phyloP scores from a whole-genome alignment of 53 echinoderm and acorn worm species.

The Pentamera pediparva region DNA sequence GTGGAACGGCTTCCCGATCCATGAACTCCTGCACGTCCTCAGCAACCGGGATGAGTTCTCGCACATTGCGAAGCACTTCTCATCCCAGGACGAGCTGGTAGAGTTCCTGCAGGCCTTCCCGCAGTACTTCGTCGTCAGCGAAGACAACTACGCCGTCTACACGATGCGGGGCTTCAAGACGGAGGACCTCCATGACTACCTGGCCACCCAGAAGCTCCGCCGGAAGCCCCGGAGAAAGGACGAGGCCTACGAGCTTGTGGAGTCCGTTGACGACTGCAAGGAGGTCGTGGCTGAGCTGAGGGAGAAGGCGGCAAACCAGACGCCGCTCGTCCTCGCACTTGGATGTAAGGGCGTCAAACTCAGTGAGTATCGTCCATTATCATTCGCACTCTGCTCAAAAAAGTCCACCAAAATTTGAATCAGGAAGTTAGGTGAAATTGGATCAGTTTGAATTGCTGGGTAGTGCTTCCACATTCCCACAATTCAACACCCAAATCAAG shows the following conservation, averaged over 20 bases:
- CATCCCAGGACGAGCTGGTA: slow-evolving; percentile 8
- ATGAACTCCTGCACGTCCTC: slow-evolving; percentile 20
- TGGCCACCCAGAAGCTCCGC: slow-evolving; percentile 21
- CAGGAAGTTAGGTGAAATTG: no score
- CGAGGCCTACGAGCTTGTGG: slow-evolving; percentile 19
- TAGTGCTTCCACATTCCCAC: no score
- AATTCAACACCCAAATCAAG: no score
- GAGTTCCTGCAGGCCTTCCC: slow-evolving; percentile 18
- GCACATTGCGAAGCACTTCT: slow-evolving; percentile 22
- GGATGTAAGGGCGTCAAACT: slow-evolving; percentile 19
- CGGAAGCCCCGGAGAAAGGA: background rate
- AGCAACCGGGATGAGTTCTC: slow-evolving; percentile 22
- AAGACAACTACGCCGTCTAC: slow-evolving; percentile 10
- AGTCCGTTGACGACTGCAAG: slow-evolving; percentile 22
- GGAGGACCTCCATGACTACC: slow-evolving; percentile 17
- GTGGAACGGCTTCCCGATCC: slow-evolving; percentile 23
- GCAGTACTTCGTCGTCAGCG: slow-evolving; percentile 13
- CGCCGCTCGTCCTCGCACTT: background rate
- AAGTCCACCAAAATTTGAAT: no score
- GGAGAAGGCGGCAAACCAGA: slow-evolving; percentile 1
- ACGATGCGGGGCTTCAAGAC: slow-evolving; percentile 28
- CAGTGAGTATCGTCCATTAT: slow-evolving; percentile 28
- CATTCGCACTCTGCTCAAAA: no score
- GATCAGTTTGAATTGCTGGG: no score
- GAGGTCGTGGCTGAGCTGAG: slow-evolving; percentile 9